Evolutionary conservation across 2,113 vertebrate genomes (phyloP).

Genomic region (Tragelaphus scriptus): DNA sequence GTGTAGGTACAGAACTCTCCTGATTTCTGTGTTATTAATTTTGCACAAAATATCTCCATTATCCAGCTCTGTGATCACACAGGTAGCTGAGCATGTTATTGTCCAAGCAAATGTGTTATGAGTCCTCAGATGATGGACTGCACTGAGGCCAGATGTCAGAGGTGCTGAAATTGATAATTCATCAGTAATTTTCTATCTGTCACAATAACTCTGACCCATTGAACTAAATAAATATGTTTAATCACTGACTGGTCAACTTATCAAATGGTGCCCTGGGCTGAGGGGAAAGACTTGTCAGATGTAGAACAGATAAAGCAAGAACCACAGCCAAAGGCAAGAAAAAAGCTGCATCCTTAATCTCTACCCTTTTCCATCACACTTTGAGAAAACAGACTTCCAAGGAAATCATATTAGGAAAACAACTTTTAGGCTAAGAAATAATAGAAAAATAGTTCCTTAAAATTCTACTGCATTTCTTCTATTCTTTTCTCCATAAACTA

Average conservation of each 20-base stretch:
- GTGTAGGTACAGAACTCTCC: background rate
- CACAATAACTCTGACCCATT: conserved; percentile 81
- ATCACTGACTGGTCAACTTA: conserved; percentile 78
- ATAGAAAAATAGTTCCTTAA: background rate
- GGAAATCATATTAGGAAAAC: background rate
- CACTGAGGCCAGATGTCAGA: conserved; percentile 74
- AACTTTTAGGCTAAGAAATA: background rate
- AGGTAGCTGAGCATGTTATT: conserved; percentile 80
- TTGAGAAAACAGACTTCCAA: background rate
- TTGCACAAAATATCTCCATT: conserved; percentile 34
- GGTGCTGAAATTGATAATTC: conserved; percentile 82
- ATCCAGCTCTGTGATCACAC: conserved; percentile 67
- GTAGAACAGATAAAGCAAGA: conserved; percentile 64
- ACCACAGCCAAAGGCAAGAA: conserved; percentile 46
- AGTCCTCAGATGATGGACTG: conserved; percentile 78
- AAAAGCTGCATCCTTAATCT: background rate
- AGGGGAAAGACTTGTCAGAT: conserved; percentile 66
- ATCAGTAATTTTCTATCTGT: conserved; percentile 83
- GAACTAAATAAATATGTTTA: conserved; percentile 85
- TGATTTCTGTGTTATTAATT: conserved; percentile 66
- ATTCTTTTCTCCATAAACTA: background rate
- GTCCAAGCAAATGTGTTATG: conserved; percentile 68
- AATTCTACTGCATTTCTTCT: background rate
- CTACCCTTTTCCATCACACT: background rate
- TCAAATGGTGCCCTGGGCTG: conserved; percentile 65